These are phyloP conservation scores for Ormyrus rosae DNA, from an alignment of 2,888 invertebrate species.

Conservation along the genomic window DNA sequence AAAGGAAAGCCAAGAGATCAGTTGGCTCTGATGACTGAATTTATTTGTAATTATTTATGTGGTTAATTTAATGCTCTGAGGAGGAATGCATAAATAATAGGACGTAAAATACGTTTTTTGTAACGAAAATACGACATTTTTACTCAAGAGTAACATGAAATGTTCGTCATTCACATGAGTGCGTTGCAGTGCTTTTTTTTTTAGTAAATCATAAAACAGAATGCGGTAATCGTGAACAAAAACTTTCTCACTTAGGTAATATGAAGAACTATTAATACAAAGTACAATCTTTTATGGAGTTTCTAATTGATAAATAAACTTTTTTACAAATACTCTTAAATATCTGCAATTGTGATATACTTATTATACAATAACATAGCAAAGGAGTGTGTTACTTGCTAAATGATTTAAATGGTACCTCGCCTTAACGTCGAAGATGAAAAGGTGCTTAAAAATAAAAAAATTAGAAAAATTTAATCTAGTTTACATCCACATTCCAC, in stretches of 20 bases:
- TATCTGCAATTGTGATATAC: constrained; percentile 51
- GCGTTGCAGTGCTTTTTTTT: constrained; percentile 46
- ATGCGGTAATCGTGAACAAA: constrained; percentile 53
- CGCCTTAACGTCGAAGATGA: constrained; percentile 22
- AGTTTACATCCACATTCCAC: constrained; percentile 37
- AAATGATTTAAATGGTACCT: constrained; percentile 7
- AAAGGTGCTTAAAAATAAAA: constrained; percentile 28
- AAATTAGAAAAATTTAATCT: constrained; percentile 6
- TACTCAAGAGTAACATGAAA: constrained; percentile 51
- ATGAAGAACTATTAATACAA: constrained; percentile 48
- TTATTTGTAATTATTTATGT: constrained; percentile 49
- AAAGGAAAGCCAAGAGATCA: constrained; percentile 86
- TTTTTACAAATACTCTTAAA: constrained; percentile 56
- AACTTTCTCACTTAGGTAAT: constrained; percentile 53
- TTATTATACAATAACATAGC: constrained; percentile 34
- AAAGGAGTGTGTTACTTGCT: constrained; percentile 6
- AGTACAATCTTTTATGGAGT: constrained; percentile 51
- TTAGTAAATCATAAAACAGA: constrained; percentile 28
- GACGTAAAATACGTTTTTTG: constrained; percentile 47
- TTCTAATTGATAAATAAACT: constrained; percentile 51
- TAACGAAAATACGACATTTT: constrained; percentile 45
- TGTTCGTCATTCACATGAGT: constrained; percentile 41
- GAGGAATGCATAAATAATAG: constrained; percentile 37
- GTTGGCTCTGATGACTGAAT: constrained; percentile 83
- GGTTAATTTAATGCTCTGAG: constrained; percentile 48